These are phyloP conservation scores for Mesopsocus fuscifrons DNA, from an alignment of 2,888 invertebrate genomes.

Conservation along the genomic window DNA sequence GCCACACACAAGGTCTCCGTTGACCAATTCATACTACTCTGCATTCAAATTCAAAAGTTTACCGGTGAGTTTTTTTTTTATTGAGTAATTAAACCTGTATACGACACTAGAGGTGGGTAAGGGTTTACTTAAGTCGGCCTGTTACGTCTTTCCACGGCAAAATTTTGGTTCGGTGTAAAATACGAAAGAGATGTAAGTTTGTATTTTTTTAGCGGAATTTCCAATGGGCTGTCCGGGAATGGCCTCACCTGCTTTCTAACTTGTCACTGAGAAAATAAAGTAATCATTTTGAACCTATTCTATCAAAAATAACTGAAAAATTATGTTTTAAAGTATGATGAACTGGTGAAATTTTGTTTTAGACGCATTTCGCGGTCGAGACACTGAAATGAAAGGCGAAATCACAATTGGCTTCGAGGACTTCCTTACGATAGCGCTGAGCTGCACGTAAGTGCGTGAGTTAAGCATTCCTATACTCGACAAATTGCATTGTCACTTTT, in stretches of 20 bases:
- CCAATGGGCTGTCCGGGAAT: too few relatives aligned
- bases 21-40: constrained; percentile 74
- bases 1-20: constrained; percentile 45
- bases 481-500: too few relatives aligned
- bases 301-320: too few relatives aligned
- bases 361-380: constrained; percentile 67
- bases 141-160: too few relatives aligned
- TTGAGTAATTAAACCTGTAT: neutral
- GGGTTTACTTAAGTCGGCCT: constrained; percentile 6
- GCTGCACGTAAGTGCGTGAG: constrained; percentile 34
- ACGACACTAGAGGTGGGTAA: neutral
- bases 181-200: too few relatives aligned
- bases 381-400: constrained; percentile 58
- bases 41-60: constrained; percentile 74
- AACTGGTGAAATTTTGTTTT: constrained; percentile 18
- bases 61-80: constrained; percentile 25
- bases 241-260: too few relatives aligned
- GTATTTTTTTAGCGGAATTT: too few relatives aligned
- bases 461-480: too few relatives aligned
- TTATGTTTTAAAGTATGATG: too few relatives aligned
- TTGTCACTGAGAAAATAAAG: too few relatives aligned
- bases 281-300: too few relatives aligned
- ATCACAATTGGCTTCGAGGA: constrained; percentile 83
- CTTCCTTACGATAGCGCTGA: constrained; percentile 65
- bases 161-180: too few relatives aligned